Evolutionary conservation across 2,113 vertebrate species (phyloP), one percentile per base, ranked within the genome.

Genomic region (Abramis brama): DNA sequence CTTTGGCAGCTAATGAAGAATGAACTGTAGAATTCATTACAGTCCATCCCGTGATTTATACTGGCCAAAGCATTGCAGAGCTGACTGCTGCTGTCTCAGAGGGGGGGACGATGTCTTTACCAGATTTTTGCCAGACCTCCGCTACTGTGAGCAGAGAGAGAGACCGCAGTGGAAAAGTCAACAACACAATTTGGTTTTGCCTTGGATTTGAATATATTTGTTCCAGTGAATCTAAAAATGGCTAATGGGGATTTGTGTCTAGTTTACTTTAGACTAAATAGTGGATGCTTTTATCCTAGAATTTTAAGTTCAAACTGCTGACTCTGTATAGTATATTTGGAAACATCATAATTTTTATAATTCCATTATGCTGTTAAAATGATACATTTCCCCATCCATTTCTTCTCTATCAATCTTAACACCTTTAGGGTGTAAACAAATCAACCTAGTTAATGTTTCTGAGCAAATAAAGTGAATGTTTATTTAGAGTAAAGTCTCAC

Each of bases 11-110:
- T 82, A 84, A 83, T 86, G 62, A 83, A 80, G 82, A 78, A 64
- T 79, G 25, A 70, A 64, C 89, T 90, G 89, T 83, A 87, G 70
- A 89, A 90, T 75, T 88, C 85, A 90, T 88, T 89, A 88, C n/a
- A 43, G 60, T 30, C 60, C 11, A 15, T 74, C 4, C 21, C 11
- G 55, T 87, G 89, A 89, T 90, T 90, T 90, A 87, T 86, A 33
- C 62, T 74, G 21, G 68, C 68, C 15, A 59, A 45, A 70, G 76
- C 68, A 60, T 52, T 27, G 7, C 73, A 57, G 77, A 82, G 76
- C 30, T 64, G 55, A 73, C 60, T 82, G 86, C 71, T 76, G 45
- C 23, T n/a, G 79, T 55, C 85, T 59, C 82, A 2, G 15, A 79
- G 76, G 83, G 50, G 79, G 39, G 9, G 33, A 27, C 66, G 45